These are phyloP conservation scores for Ochropleura plecta DNA, from an alignment of 2,888 invertebrate genomes.

Conservation along the genomic window DNA sequence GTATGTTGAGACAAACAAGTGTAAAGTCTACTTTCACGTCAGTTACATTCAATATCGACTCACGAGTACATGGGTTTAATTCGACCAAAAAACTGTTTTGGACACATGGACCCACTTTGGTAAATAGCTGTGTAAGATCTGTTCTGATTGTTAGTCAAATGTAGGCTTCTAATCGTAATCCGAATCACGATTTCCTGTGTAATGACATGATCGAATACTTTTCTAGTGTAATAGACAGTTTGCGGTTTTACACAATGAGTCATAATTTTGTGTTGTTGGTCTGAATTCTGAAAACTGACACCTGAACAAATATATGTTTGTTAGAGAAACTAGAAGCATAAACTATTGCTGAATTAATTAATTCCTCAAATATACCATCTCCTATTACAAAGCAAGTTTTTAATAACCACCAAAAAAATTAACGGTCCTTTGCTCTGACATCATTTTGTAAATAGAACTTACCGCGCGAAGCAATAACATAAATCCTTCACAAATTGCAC, in stretches of 20 bases:
- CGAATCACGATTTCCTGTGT: slow-evolving; percentile 41
- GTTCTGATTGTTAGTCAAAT: slow-evolving; percentile 26
- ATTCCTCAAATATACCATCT: slow-evolving; percentile 10
- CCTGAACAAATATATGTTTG: slow-evolving; percentile 59
- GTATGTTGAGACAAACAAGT: slow-evolving; percentile 41
- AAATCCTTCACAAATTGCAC: slow-evolving; percentile 73
- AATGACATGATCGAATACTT: slow-evolving; percentile 36
- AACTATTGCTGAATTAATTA: slow-evolving; percentile 26
- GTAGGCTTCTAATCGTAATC: slow-evolving; percentile 37
- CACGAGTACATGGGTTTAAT: slow-evolving; percentile 19
- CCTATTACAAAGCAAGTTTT: slow-evolving; percentile 19
- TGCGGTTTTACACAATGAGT: slow-evolving; percentile 54
- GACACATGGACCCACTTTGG: slow-evolving; percentile 28
- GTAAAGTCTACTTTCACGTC: slow-evolving; percentile 52
- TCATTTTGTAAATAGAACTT: slow-evolving; percentile 64
- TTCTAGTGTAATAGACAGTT: slow-evolving; percentile 30
- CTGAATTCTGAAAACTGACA: slow-evolving; percentile 50
- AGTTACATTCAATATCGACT: slow-evolving; percentile 26
- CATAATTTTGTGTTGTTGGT: slow-evolving; percentile 47
- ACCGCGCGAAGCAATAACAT: slow-evolving; percentile 70
- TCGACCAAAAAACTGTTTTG: slow-evolving; percentile 34
- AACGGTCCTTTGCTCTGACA: slow-evolving; percentile 56
- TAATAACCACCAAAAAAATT: slow-evolving; percentile 51
- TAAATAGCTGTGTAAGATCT: slow-evolving; percentile 12
- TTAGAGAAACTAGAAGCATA: slow-evolving; percentile 25